phyloP scores from a whole-genome alignment of 2,797 vertebrate species.

The Chaunax sp. region DNA sequence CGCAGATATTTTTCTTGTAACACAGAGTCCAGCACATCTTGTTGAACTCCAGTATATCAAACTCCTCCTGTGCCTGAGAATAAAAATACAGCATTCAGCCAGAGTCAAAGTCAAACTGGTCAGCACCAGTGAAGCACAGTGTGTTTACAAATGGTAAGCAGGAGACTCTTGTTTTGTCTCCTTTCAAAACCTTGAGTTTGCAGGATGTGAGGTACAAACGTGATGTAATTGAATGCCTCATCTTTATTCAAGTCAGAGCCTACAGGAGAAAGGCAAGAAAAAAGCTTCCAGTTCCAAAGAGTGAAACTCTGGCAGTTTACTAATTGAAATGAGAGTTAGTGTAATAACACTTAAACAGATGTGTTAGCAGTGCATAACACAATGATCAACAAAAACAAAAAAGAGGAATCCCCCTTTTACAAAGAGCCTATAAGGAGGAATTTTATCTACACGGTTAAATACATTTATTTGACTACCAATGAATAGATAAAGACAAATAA shows the following conservation, averaged over 20 bases:
- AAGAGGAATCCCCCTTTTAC: not conserved
- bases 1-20: constrained; percentile 90
- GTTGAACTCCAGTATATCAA: constrained; percentile 93
- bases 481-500: not conserved
- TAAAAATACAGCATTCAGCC: constrained; percentile 23
- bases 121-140: constrained; percentile 14
- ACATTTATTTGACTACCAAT: not conserved
- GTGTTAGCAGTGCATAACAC: not conserved
- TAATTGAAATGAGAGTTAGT: constrained; percentile 19
- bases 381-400: not conserved
- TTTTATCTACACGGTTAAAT: not conserved
- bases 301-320: constrained; percentile 51
- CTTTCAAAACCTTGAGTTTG: constrained; percentile 53
- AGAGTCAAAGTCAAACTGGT: constrained; percentile 37
- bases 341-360: constrained; percentile 17
- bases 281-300: constrained; percentile 50
- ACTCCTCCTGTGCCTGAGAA: constrained; percentile 90
- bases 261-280: constrained; percentile 58
- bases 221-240: constrained; percentile 65
- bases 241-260: constrained; percentile 79
- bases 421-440: not conserved
- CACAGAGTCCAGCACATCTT: constrained; percentile 97
- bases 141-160: constrained; percentile 65
- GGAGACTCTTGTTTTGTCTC: constrained; percentile 51
- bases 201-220: constrained; percentile 68